These are phyloP conservation scores for Dugesia japonica DNA, from an alignment of 2,888 invertebrate species.

Conservation along the genomic window DNA sequence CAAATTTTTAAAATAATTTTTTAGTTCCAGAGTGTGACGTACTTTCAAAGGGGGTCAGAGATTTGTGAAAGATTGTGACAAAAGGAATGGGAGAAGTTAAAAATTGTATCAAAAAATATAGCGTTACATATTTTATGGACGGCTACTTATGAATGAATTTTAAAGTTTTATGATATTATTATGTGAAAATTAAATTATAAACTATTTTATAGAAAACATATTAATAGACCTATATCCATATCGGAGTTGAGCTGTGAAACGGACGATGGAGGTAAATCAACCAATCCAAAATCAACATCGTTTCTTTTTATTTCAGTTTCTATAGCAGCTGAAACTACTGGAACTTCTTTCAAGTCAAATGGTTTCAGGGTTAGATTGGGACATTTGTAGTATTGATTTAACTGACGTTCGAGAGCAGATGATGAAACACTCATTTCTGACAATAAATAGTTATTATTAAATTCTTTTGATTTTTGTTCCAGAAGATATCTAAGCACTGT, in stretches of 20 bases:
- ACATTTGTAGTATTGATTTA: constrained; percentile 62
- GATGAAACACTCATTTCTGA: constrained; percentile 56
- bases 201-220: too few relatives aligned
- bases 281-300: constrained; percentile 24
- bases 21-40: too few relatives aligned
- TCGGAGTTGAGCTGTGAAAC: neutral
- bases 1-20: too few relatives aligned
- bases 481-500: constrained; percentile 81
- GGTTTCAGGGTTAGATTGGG: constrained; percentile 51
- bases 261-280: neutral
- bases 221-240: neutral
- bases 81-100: too few relatives aligned
- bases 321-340: constrained; percentile 50
- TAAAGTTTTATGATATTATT: too few relatives aligned
- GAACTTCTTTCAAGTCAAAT: constrained; percentile 72
- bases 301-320: constrained; percentile 1
- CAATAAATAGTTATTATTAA: constrained; percentile 27
- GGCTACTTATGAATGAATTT: too few relatives aligned
- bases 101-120: too few relatives aligned
- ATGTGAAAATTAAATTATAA: too few relatives aligned
- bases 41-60: too few relatives aligned
- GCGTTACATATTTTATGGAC: too few relatives aligned
- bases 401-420: constrained; percentile 68
- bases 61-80: too few relatives aligned
- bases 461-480: constrained; percentile 30